Evolutionary conservation across 2,113 vertebrate genomes (phyloP).

Genomic region (Lycaon pictus): DNA sequence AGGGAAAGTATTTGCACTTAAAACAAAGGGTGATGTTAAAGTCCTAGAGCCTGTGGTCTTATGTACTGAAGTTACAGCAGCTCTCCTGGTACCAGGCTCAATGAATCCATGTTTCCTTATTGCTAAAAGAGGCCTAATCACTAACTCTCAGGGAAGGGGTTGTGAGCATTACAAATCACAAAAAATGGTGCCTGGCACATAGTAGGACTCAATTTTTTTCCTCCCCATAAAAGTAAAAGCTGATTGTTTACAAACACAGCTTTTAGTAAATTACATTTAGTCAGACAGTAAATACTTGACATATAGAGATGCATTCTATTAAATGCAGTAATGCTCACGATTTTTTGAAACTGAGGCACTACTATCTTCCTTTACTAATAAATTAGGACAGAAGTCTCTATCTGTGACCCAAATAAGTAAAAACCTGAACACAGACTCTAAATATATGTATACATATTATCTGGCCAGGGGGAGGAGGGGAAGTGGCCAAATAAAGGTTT

Average conservation of each 20-base stretch:
- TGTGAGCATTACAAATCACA: background rate
- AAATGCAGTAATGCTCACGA: background rate
- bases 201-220: background rate
- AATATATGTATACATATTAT: background rate
- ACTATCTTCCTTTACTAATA: background rate
- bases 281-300: background rate
- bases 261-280: background rate
- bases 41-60: background rate
- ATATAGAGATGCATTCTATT: background rate
- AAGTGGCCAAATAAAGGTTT: background rate
- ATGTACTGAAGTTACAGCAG: background rate
- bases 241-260: background rate
- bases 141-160: background rate
- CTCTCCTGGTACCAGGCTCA: background rate
- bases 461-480: background rate
- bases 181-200: background rate
- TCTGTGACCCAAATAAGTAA: background rate
- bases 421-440: background rate
- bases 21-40: background rate
- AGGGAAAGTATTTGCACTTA: background rate
- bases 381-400: background rate
- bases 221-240: background rate
- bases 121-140: background rate
- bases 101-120: background rate
- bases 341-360: background rate